Evolutionary conservation across 2,113 vertebrate genomes (phyloP), one percentile per base, ranked within the genome.

Genomic region (Ibidorhyncha struthersii): DNA sequence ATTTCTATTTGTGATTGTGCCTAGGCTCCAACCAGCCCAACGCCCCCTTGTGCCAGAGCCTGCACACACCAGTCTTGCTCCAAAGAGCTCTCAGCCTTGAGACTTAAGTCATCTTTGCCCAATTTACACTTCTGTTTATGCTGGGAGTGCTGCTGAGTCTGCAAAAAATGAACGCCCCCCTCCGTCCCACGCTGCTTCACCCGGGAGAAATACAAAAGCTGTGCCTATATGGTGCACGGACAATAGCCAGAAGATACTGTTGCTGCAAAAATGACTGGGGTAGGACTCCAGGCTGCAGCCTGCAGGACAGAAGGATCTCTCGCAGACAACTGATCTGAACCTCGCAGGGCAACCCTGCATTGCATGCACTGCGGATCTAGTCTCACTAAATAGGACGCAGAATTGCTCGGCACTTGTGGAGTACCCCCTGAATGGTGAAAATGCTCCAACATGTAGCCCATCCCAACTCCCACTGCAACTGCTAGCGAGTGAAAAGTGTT

Each of bases 281-380:
- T 25, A 67, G 40, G 25, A 19, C 40, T 61, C 16, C 23, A 47
- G 67, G 38, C 52, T 22, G 27, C 67, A 66, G 38, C 7, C 18
- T 23, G 73, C 23, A 20, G 27, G 15, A 50, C 20, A 23, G 67
- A 66, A 58, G 16, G 43, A 43, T 43, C 36, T 58, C 52, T 59
- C 2, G 1, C 13, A 66, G 43, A 45, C 4, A 45, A 12, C 15
- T 5, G 29, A n/a, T 14, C 38, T 41, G 76, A 80, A 45, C 34
- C 25, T 38, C 15, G 6, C 36, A 66, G 15, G 22, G 8, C 65
- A 63, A 12, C 21, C 5, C 27, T n/a, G 22, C 22, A 1, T 7
- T n/a, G 16, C 58, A 14, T 0, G 2, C 25, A 3, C 26, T 18
- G n/a, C 1, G 4, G 67, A 62, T 34, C 13, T 36, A 49, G 15